phyloP scores from a whole-genome alignment of 2,113 vertebrate genomes.

The Entelurus aequoreus region DNA sequence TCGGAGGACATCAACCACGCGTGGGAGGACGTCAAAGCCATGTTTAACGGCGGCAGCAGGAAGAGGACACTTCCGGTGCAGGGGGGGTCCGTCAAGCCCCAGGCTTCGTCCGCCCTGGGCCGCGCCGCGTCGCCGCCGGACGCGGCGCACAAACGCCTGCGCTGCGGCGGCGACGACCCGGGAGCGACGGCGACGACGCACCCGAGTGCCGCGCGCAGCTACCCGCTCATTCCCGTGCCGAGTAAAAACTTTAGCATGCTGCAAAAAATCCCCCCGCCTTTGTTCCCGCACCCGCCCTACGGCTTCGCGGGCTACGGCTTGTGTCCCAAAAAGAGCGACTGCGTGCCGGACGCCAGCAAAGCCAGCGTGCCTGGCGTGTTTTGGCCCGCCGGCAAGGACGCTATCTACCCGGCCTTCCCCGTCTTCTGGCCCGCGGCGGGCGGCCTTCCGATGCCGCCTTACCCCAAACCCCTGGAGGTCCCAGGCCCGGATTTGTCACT shows the following conservation, averaged over 20 bases:
- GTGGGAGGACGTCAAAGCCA: slow-evolving; percentile 97
- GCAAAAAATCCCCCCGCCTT: slow-evolving; percentile 86
- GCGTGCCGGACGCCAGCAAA: slow-evolving; percentile 63
- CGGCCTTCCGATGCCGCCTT: slow-evolving; percentile 80
- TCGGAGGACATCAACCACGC: slow-evolving; percentile 85
- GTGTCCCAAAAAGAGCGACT: slow-evolving; percentile 87
- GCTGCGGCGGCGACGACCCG: slow-evolving; percentile 72
- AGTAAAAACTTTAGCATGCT: slow-evolving; percentile 92
- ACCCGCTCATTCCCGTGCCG: slow-evolving; percentile 91
- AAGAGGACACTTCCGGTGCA: slow-evolving; percentile 84
- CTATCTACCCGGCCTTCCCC: slow-evolving; percentile 85
- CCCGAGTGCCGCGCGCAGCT: slow-evolving; percentile 75
- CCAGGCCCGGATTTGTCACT: slow-evolving; percentile 59
- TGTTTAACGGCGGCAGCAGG: slow-evolving; percentile 93
- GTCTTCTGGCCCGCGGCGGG: slow-evolving; percentile 89
- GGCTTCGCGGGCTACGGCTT: slow-evolving; percentile 89
- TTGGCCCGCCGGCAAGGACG: slow-evolving; percentile 74
- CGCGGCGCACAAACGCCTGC: slow-evolving; percentile 73
- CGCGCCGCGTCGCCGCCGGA: slow-evolving; percentile 62
- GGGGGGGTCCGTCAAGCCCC: slow-evolving; percentile 58
- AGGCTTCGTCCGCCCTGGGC: slow-evolving; percentile 54
- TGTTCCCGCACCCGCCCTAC: slow-evolving; percentile 86
- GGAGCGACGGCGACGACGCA: slow-evolving; percentile 53
- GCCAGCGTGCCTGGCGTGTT: slow-evolving; percentile 62
- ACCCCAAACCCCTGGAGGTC: slow-evolving; percentile 76